Evolutionary conservation across 1,140 invertebrate genomes (phyloP), one percentile per base, ranked within the genome.

Genomic region (Drosophila nigrodunni): DNA sequence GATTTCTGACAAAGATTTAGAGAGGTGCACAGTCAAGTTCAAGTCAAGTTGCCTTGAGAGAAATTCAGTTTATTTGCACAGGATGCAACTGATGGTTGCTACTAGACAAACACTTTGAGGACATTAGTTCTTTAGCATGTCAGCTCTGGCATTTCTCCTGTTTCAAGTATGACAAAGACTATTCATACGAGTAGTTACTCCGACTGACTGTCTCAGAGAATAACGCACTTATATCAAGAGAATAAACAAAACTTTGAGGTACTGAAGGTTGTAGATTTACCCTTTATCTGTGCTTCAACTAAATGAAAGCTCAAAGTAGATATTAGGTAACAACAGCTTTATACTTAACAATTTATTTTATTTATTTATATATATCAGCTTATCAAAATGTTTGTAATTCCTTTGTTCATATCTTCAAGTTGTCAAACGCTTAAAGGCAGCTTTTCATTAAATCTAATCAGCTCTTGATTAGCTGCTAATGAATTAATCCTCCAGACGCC

Each of bases 1-100:
- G 25, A 13, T 8, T 30, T 18, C 47, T 39, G 55, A 44, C 52
- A 55, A 46, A 64, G 69, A 72, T 58, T 74, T 74, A 54, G 52
- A 59, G 49, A 41, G 41, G 11, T 54, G 59, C 39, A n/a, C 25
- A 43, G 11, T 49, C 46, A 35, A 61, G 62, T 67, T 67, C 46
- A 35, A 43, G 7, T 55, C 15, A 55, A 57, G 35, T 54, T 37
- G 34, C 11, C 44, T 52, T 34, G 34, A 18, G 34, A 5, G 41
- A 46, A n/a, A 13, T 57, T 37, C 37, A 30, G 34, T 64, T 44
- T 49, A 59, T 47, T 50, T 54, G 47, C 10, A 8, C 37, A 11
- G 41, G 9, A 10, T 30, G 47, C 15, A 34, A 15, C 7, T 61
- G 25, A 34, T 30, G 11, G 25, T 52, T 34, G 25, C 8, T 30